These are phyloP conservation scores for Dendrocopos noguchii DNA, from an alignment of 2,113 vertebrate species.

Conservation along the genomic window DNA sequence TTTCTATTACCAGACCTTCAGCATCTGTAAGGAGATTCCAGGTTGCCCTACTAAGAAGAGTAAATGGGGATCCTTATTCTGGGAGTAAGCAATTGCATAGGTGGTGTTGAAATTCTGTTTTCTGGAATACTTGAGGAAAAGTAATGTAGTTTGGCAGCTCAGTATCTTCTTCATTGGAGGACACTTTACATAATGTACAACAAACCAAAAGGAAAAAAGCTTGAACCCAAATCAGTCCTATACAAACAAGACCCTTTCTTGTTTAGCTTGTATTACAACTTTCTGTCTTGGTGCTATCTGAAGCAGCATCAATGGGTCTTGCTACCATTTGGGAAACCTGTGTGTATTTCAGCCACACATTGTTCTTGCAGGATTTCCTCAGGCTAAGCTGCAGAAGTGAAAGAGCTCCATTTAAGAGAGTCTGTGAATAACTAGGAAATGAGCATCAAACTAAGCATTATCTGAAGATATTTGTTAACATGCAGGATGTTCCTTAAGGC, in stretches of 20 bases:
- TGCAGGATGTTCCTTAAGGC: slow-evolving; percentile 78
- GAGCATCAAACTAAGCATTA: slow-evolving; percentile 79
- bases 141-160: slow-evolving; percentile 7
- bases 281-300: slow-evolving; percentile 42
- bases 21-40: neutral
- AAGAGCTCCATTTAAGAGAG: slow-evolving; percentile 79
- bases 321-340: slow-evolving; percentile 69
- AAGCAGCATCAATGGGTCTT: slow-evolving; percentile 61
- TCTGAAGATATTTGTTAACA: slow-evolving; percentile 83
- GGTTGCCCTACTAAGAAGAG: neutral
- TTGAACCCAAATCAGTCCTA: slow-evolving; percentile 17
- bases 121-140: neutral
- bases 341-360: slow-evolving; percentile 72
- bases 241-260: slow-evolving; percentile 36
- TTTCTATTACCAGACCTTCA: neutral
- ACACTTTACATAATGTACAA: slow-evolving; percentile 15
- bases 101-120: neutral
- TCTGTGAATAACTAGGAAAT: slow-evolving; percentile 79
- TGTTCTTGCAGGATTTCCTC: slow-evolving; percentile 78
- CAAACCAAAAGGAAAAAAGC: slow-evolving; percentile 33
- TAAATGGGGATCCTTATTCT: neutral
- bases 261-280: slow-evolving; percentile 33
- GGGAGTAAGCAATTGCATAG: neutral
- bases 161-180: neutral
- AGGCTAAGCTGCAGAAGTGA: slow-evolving; percentile 79